Evolutionary conservation across 2,113 vertebrate species (phyloP).

Genomic region (Pollimyrus isidori): DNA sequence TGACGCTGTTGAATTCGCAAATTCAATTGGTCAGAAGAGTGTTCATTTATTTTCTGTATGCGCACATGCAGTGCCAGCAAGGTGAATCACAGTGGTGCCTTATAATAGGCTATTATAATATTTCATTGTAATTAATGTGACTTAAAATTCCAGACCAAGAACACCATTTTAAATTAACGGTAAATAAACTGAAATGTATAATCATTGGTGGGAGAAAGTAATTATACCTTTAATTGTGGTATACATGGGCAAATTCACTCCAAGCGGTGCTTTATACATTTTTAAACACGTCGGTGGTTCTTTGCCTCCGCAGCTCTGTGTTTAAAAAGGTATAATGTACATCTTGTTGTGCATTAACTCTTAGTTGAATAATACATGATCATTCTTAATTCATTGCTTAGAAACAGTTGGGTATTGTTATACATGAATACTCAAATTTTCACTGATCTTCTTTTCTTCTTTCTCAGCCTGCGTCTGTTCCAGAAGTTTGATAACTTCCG

Average conservation of each 20-base stretch:
- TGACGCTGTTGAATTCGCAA: neutral
- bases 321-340: neutral
- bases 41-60: neutral
- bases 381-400: conserved; percentile 1
- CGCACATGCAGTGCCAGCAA: neutral
- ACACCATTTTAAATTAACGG: neutral
- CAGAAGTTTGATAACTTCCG: conserved; percentile 98
- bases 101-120: neutral
- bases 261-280: neutral
- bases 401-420: neutral
- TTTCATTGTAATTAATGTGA: neutral
- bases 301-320: neutral
- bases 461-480: conserved; percentile 83
- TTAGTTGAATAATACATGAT: neutral
- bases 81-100: neutral
- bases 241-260: neutral
- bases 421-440: neutral
- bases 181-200: neutral
- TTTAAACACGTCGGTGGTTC: neutral
- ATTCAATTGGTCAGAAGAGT: neutral
- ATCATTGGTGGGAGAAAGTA: neutral
- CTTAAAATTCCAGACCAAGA: neutral
- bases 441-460: conserved; percentile 26
- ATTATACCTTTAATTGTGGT: neutral
- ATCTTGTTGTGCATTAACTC: neutral